Evolutionary conservation across 2,888 invertebrate species (phyloP).

Genomic region (Dryococelus australis): DNA sequence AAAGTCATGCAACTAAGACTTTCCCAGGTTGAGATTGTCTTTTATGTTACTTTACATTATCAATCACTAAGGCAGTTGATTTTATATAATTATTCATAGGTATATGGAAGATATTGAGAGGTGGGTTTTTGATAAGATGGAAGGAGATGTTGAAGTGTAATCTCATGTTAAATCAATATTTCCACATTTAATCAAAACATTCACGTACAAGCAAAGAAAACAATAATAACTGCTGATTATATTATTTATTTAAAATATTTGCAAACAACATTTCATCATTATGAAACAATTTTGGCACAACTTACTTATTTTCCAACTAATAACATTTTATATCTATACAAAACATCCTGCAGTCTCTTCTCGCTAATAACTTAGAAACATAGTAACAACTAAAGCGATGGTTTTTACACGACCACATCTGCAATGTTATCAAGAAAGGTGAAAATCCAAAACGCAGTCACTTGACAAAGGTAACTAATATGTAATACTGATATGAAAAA

Average conservation of each 20-base stretch:
- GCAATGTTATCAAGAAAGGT: neutral
- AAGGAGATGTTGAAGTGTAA: no score
- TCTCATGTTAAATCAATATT: no score
- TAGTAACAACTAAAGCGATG: neutral
- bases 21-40: no score
- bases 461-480: neutral
- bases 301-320: neutral
- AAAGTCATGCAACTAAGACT: no score
- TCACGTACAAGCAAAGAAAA: neutral
- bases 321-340: conserved; percentile 10
- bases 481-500: neutral
- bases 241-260: conserved; percentile 16
- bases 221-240: neutral
- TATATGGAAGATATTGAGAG: no score
- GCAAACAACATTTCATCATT: conserved; percentile 16
- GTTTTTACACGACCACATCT: neutral
- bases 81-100: no score
- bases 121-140: no score
- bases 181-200: no score
- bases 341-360: conserved; percentile 2
- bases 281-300: conserved; percentile 16
- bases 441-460: neutral
- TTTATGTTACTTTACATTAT: no score
- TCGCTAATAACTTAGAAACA: neutral
- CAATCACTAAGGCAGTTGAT: no score